Evolutionary conservation across 2,888 invertebrate genomes (phyloP), one percentile per base, ranked within the genome.

Genomic region (Synergus laeviventris): DNA sequence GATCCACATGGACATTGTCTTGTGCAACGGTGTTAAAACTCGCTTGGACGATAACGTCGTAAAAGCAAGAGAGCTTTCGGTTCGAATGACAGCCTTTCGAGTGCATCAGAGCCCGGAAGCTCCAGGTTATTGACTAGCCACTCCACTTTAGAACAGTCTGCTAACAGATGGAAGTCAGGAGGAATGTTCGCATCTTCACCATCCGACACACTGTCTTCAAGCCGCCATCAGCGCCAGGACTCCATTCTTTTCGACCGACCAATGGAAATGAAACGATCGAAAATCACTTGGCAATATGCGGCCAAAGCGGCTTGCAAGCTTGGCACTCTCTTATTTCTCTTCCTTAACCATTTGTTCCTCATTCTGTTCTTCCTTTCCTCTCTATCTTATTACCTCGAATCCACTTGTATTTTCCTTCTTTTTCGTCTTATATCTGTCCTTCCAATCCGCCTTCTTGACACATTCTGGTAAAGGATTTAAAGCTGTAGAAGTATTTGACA

Each of bases 81-180:
- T 85, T 86, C 86, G 86, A 89, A 89, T 89, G 90, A 89, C 90
- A 89, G 87, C 84, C 86, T 84, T 86, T 87, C 85, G 85, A 88
- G 89, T 86, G 85, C 87, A 87, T 84, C 86, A 86, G 81, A 83
- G 85, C 84, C 85, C 88, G 89, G 84, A 87, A 88, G 85, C 87
- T 88, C 86, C 82, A 83, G 85, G 87, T 89, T 89, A 89, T 90
- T 90, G 89, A 89, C 89, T 89, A 87, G 87, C 87, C 88, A 89
- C 89, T 90, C 88, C 84, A 87, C 86, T 87, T 86, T 85, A 84
- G 81, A 81, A 84, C 83, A 83, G 82, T 82, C 83, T 74, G 77
- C 81, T 79, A 82, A 83, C 84, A 80, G 81, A 81, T 77, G 78
- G 76, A 78, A 81, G 78, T 76, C 77, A 76, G 74, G 73, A 59